Base-by-base conservation (phyloP, 1,140 invertebrate genomes). In the Eueides isabella region DNA sequence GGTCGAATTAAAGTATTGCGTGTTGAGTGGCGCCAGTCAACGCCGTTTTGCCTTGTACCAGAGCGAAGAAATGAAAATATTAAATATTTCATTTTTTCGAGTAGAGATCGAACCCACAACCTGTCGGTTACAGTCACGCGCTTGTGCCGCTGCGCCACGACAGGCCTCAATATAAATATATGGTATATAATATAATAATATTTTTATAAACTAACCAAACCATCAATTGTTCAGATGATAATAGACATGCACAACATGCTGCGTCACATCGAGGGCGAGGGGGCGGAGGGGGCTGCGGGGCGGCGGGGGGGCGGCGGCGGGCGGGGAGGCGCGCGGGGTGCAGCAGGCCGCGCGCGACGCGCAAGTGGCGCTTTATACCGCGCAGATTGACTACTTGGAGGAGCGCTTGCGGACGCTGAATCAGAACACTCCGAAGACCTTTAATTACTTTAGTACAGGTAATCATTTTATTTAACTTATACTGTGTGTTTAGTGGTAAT, bases 381-480 rank as follows among this genome's bases (percentile, higher is more conserved):
- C 95, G 28, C 93, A 95, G 80, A 78, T 96, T 0, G 94, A 95
- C 76, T 82, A 92, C 29, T 81, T 95, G 2, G 92, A 93, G 80
- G 78, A 82, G 28, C 82, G 83, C n/a, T 78, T 93, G 75, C 84
- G 78, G 26, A 65, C 78, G 26, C 63, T 80, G 14, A 80, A 80
- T 75, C 64, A 71, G 11, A 74, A 76, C 14, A 73, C 76, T 55
- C 77, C 72, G 35, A 28, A 80, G 28, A 78, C 74, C 66, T 67
- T 81, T 16, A 85, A 85, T 44, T 92, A 91, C 71, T 89, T 93
- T 55, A 82, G 85, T 55, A 89, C 84, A 33, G 89, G 90, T 91
- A 63, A 26, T 28, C n/a, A n/a, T 26, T 62, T 62, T 35, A 33
- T 33, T 33, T 6, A 33, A 33, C 7, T 6, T n/a, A n/a, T n/a